These are phyloP conservation scores for Ennomos fuscantarius DNA, from an alignment of 2,888 invertebrate species.

Conservation along the genomic window DNA sequence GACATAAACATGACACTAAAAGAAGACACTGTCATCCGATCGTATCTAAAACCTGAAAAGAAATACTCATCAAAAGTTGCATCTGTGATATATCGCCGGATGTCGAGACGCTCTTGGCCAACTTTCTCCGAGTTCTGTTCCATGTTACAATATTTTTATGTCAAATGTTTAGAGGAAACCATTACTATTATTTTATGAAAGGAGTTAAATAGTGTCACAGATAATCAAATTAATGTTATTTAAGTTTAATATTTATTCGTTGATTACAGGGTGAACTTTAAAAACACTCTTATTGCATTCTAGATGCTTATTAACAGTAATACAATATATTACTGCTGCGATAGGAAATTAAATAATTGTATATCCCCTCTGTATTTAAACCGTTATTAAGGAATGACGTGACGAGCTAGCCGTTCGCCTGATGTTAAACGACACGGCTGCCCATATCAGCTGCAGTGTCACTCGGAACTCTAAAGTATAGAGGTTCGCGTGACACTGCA, in stretches of 20 bases:
- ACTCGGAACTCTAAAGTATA: no score
- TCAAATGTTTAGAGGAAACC: slow-evolving; percentile 41
- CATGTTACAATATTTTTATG: slow-evolving; percentile 53
- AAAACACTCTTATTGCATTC: no score
- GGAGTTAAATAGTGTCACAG: not conserved
- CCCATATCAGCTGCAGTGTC: no score
- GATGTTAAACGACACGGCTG: no score
- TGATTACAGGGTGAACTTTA: not conserved
- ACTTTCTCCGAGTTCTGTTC: slow-evolving; percentile 48
- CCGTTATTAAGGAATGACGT: no score
- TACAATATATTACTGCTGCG: no score
- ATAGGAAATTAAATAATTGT: no score
- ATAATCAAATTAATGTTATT: no score
- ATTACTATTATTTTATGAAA: slow-evolving; percentile 35
- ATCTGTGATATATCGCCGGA: slow-evolving; percentile 39
- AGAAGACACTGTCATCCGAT: slow-evolving; percentile 7
- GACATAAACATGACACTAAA: not conserved
- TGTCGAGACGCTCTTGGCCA: slow-evolving; percentile 53
- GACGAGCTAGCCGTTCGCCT: no score
- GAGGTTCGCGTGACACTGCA: no score
- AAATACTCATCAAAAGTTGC: slow-evolving; percentile 32
- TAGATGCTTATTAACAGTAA: no score
- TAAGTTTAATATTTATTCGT: not conserved
- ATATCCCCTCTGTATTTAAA: no score
- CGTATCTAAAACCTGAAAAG: slow-evolving; percentile 17